Base-by-base conservation (phyloP, 1,140 invertebrate species). In the Dendroctonus ponderosae region DNA sequence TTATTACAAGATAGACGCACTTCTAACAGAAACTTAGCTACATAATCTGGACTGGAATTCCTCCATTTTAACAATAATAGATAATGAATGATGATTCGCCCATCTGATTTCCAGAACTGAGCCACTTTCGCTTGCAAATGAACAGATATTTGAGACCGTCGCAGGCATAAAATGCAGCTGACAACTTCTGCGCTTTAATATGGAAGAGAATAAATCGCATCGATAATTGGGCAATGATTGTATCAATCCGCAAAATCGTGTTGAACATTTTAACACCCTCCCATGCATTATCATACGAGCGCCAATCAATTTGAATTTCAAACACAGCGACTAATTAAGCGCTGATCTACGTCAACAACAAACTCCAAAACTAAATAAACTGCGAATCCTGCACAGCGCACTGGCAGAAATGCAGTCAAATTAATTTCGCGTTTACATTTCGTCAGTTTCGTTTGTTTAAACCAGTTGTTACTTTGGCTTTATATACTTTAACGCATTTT, bases 261-360 rank as follows among this genome's bases (percentile, higher is more conserved):
- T 56, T 37, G 11, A 56, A 41, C 53, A 26, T 52, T n/a, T 56
- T 56, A 56, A 56, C 53, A 41, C 53, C 39, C 26, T 52, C 8
- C 50, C 9, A 39, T 41, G 53, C 38, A 56, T 56, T 56, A 56
- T 56, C 53, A 41, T 56, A 26, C 53, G 39, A 9, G 39, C 53
- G 26, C 53, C 41, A 56, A 56, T 56, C 53, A 56, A 56, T 56
- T 56, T 41, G 53, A 41, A 56, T 56, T 56, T 56, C 53, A 56
- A 56, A 56, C 53, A 56, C 26, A 56, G 53, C n/a, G 53, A 56
- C 53, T 56, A 56, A 56, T 56, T 56, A 56, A 56, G 53, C 53
- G 26, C 53, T 56, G 39, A 56, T 56, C 53, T 41, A 41, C 53
- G 53, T 56, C 53, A 56, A 56, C 53, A 56, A 56, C 38, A 56